phyloP scores from a whole-genome alignment of 2,113 vertebrate species.

The Oreochromis spilurus region DNA sequence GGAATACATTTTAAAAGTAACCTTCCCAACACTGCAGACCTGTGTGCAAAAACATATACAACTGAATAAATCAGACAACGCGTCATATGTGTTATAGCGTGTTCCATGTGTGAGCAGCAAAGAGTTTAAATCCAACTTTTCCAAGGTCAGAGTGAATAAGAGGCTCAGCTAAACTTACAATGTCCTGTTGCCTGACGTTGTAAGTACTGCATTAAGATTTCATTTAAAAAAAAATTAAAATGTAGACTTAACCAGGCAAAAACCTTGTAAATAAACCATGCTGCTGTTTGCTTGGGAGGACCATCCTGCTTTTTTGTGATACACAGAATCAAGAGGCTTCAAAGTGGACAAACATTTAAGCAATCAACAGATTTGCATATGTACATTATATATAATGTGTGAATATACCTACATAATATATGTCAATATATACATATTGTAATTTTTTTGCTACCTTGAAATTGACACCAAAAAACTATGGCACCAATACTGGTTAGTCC shows the following conservation, averaged over 20 bases:
- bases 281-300: neutral
- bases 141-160: neutral
- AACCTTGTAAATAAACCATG: neutral
- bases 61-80: no score
- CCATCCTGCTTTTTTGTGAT: neutral
- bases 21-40: no score
- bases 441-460: neutral
- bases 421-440: fast-evolving
- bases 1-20: no score
- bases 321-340: neutral
- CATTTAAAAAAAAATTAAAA: fast-evolving
- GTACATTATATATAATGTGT: neutral
- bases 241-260: neutral
- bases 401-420: neutral
- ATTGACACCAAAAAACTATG: neutral
- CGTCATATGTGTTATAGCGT: no score
- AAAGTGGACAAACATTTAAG: neutral
- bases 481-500: neutral
- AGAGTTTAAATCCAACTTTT: neutral
- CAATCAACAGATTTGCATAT: neutral
- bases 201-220: fast-evolving
- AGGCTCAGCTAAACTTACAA: neutral
- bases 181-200: neutral
- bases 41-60: no score
- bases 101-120: neutral